phyloP scores from a whole-genome alignment of 1,140 invertebrate species.

The Plectus sambesii region DNA sequence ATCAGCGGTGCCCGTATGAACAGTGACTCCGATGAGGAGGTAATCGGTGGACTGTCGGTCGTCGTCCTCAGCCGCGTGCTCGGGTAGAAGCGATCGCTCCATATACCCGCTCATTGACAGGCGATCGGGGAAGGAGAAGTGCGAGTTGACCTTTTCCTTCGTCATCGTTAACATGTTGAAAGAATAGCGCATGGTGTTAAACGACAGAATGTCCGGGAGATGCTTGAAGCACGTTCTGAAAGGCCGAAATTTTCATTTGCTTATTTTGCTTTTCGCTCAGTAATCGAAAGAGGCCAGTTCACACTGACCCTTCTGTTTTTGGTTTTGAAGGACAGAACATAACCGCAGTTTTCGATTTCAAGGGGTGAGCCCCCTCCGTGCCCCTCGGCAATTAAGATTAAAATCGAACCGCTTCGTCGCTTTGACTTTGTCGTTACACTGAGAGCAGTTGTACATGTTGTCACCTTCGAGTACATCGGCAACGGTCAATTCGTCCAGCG shows the following conservation, averaged over 20 bases:
- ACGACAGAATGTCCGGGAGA: slow-evolving; percentile 78
- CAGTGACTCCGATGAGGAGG: slow-evolving; percentile 84
- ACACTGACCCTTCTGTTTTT: no score
- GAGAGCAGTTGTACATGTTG: slow-evolving; percentile 92
- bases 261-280: neutral
- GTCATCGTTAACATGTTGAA: slow-evolving; percentile 95
- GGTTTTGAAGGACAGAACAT: no score
- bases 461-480: slow-evolving; percentile 90
- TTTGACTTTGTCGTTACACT: slow-evolving; percentile 81
- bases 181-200: slow-evolving; percentile 94
- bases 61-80: slow-evolving; percentile 54
- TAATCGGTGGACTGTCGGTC: no score
- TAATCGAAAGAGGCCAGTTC: no score
- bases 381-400: slow-evolving; percentile 19
- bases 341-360: no score
- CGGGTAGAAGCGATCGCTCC: slow-evolving; percentile 79
- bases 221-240: slow-evolving; percentile 81
- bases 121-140: slow-evolving; percentile 85
- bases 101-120: slow-evolving; percentile 88
- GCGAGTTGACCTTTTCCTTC: slow-evolving; percentile 91
- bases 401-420: slow-evolving; percentile 84
- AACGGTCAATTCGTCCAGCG: slow-evolving; percentile 83
- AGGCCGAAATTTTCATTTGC: slow-evolving; percentile 29
- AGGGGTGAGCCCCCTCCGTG: no score
- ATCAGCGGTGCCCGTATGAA: slow-evolving; percentile 88